These are phyloP conservation scores for Callimorpha dominula DNA, from an alignment of 2,888 invertebrate species.

Conservation along the genomic window DNA sequence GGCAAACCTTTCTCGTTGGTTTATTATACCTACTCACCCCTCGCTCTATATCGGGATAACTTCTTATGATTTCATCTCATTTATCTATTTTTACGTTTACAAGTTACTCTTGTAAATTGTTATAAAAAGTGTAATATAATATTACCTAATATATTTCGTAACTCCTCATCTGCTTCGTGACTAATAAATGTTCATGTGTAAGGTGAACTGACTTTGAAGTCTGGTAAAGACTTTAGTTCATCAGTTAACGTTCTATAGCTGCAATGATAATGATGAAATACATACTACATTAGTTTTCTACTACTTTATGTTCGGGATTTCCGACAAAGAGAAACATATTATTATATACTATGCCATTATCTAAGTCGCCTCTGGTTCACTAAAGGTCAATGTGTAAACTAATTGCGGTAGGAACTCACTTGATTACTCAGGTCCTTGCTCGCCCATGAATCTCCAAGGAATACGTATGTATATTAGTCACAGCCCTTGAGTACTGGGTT, in stretches of 20 bases:
- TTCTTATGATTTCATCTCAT: not conserved
- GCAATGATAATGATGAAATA: no score
- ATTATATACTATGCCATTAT: not conserved
- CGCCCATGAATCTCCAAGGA: not conserved
- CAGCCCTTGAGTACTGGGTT: constrained; percentile 35
- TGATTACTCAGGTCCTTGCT: not conserved
- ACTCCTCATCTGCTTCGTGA: no score
- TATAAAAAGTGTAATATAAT: no score
- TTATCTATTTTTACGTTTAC: not conserved
- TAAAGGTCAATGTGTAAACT: not conserved
- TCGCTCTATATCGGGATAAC: not conserved
- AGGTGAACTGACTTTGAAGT: no score
- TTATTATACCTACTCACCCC: not conserved
- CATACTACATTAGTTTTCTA: no score
- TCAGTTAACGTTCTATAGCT: no score
- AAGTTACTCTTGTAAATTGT: no score
- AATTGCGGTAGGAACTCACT: not conserved
- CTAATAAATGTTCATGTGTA: no score
- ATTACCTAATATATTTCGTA: no score
- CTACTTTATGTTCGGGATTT: no score
- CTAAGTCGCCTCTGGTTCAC: not conserved
- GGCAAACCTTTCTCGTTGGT: not conserved
- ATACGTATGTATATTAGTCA: constrained; percentile 19
- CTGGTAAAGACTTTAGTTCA: no score
- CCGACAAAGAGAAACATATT: no score